Base-by-base conservation (phyloP, 2,888 invertebrate species). In the Drosophila hamatofila region DNA sequence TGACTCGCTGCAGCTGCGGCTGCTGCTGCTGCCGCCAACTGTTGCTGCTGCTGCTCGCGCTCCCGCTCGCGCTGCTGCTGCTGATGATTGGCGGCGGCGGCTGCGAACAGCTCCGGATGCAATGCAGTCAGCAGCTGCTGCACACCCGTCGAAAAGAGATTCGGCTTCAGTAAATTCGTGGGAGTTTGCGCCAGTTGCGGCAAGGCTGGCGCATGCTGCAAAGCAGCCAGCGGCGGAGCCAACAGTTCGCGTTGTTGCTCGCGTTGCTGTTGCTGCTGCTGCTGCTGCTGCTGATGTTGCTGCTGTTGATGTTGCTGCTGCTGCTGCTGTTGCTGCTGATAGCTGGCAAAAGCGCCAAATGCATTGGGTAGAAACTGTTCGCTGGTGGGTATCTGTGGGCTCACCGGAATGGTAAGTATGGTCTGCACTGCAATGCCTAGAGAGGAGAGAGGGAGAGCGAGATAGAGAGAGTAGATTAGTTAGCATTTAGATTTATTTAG, bases 341-440 rank as follows among this genome's bases (percentile, higher is more conserved):
- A 90, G 60, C 88, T 83, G 18, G 91, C 90, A 55, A 88, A 91
- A 23, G 91, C 90, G 39, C 92, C 91, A 55, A 92, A 93, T 23
- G 83, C 84, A 56, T 89, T 91, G 55, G 92, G 91, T 55, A 92
- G 83, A 72, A 93, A 92, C 88, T 95, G 95, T 83, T 95, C 95
- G 91, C 94, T 95, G 55, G 95, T 95, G 93, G 96, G 97, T 80
- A 97, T 96, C 93, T 97, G 97, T 55, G 93, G 93, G 93, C 96
- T 97, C 71, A 98, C 97, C 62, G 98, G 98, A 92, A 98, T 98
- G 80, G 98, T 98, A 87, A 98, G 94, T 91, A 98, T 98, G 90
- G 98, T 98, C 94, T 98, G 98, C 58, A 98, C 97, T 61, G 98
- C 97, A 92, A 98, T 96, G 84, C 98, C 98, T 98, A 93, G 1